Conservation (phyloP, 1,140 invertebrate genomes). For the Drosophila rufa region DNA sequence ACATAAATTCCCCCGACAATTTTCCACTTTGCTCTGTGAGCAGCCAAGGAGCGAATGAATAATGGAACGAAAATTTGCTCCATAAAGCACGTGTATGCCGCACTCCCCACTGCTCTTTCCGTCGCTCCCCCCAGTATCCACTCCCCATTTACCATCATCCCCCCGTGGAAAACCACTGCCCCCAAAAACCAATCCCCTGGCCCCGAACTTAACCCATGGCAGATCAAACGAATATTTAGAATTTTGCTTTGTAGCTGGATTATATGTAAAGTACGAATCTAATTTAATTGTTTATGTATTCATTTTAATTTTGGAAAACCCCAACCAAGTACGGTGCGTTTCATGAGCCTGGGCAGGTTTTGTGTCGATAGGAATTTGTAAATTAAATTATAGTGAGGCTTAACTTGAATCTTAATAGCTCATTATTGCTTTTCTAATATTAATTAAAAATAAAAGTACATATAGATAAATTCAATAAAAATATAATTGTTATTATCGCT, state of each 20-base stretch:
- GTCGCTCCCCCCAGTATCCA: not conserved
- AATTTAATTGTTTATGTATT: slow-evolving; percentile 34
- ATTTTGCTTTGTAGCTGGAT: slow-evolving; percentile 37
- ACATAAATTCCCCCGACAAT: slow-evolving; percentile 54
- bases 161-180: not conserved
- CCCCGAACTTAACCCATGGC: slow-evolving; percentile 23
- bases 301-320: slow-evolving; percentile 25
- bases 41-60: slow-evolving; percentile 49
- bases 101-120: not conserved
- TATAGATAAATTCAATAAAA: not conserved
- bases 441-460: not conserved
- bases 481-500: too few relatives aligned
- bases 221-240: slow-evolving; percentile 48
- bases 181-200: not conserved
- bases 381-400: not conserved
- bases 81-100: slow-evolving; percentile 49
- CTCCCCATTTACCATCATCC: not conserved
- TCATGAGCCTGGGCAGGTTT: not conserved
- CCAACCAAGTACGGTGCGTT: slow-evolving; percentile 11
- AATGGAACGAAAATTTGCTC: slow-evolving; percentile 53
- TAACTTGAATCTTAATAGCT: not conserved
- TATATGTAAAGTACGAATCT: slow-evolving; percentile 32
- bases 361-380: not conserved
- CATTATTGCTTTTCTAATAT: not conserved
- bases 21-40: slow-evolving; percentile 50